These are phyloP conservation scores for Hydrolagus affinis DNA, from an alignment of 2,113 vertebrate species.

Conservation along the genomic window DNA sequence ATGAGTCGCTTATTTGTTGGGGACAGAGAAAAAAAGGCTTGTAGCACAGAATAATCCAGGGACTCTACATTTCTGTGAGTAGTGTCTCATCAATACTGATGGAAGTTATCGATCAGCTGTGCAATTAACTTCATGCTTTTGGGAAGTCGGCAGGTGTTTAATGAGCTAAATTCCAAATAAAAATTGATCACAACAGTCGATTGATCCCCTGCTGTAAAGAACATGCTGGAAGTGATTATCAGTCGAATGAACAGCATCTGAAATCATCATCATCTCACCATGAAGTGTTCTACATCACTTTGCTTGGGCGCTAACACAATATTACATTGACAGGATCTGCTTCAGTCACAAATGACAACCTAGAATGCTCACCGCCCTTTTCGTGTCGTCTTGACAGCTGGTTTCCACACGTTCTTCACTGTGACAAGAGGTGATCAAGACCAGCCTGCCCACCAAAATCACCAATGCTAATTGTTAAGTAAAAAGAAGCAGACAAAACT, in stretches of 20 bases:
- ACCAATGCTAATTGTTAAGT: too few species aligned
- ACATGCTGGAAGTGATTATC: not conserved
- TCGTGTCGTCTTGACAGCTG: too few species aligned
- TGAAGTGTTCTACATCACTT: not conserved
- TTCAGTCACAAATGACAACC: not conserved
- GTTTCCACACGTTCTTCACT: too few species aligned
- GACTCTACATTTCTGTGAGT: not conserved
- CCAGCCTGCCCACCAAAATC: too few species aligned
- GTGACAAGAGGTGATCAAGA: too few species aligned
- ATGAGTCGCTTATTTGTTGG: too few species aligned
- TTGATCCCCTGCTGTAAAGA: not conserved
- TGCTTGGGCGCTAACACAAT: not conserved
- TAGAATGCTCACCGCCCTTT: too few species aligned
- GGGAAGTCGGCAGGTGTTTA: slow-evolving; percentile 1
- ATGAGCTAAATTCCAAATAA: not conserved
- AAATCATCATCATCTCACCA: not conserved
- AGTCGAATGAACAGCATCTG: not conserved
- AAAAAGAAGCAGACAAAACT: too few species aligned
- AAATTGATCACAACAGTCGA: not conserved
- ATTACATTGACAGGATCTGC: not conserved
- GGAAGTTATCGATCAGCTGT: slow-evolving; percentile 1
- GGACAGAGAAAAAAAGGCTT: too few species aligned
- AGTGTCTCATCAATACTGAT: slow-evolving; percentile 1
- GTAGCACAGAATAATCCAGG: not conserved
- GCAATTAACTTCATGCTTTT: slow-evolving; percentile 16